Conservation (phyloP, 2,888 invertebrate genomes). For the Melinopterus prodromus region DNA sequence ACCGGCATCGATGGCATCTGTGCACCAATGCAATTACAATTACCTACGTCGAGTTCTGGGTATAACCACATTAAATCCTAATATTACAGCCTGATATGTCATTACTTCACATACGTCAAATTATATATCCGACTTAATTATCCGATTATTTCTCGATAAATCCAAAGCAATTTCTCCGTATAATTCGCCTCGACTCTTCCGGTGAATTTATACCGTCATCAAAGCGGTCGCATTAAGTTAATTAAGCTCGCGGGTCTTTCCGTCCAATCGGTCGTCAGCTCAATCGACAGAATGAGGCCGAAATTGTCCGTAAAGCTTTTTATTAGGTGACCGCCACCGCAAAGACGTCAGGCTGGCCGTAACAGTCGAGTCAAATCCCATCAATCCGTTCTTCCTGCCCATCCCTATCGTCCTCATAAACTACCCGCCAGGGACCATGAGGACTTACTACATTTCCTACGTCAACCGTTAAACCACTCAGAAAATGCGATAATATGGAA, state of each 20-base stretch:
- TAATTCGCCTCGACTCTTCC: not conserved
- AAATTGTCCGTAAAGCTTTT: conserved; percentile 4
- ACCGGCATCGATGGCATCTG: too few species aligned
- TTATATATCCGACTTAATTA: not conserved
- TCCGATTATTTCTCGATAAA: not conserved
- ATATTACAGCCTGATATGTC: not conserved
- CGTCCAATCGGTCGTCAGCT: not conserved
- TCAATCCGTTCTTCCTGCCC: not conserved
- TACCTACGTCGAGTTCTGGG: too few species aligned
- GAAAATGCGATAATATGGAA: too few species aligned
- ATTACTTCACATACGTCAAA: not conserved
- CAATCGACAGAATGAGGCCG: not conserved
- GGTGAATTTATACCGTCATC: conserved; percentile 4
- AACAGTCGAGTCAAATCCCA: not conserved
- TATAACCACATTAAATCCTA: too few species aligned
- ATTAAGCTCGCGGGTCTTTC: not conserved
- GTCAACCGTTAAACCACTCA: not conserved
- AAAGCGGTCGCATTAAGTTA: not conserved
- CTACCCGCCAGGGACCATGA: not conserved
- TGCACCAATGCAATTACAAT: too few species aligned
- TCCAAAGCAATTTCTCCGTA: not conserved
- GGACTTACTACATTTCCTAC: not conserved
- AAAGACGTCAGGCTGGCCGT: not conserved
- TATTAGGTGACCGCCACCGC: conserved; percentile 4
- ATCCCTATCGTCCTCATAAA: not conserved